Evolutionary conservation across 2,888 invertebrate species (phyloP), one percentile per base, ranked within the genome.

Genomic region (Ophraella communa): DNA sequence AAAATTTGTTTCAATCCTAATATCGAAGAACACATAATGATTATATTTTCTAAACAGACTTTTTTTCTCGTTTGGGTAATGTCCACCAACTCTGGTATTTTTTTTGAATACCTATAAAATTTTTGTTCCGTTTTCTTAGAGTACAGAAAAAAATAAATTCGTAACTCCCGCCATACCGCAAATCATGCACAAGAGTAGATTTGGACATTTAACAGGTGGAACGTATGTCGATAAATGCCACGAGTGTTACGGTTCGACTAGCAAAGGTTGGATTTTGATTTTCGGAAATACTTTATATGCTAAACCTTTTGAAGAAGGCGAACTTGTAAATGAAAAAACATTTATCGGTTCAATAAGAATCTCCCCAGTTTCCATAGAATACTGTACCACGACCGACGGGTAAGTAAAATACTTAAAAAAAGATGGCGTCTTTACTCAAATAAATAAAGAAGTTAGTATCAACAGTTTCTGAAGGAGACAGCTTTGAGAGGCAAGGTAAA

Each of bases 331-430:
- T 47, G 78, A 77, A 45, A 83, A 85, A 56, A 76, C 81, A 59
- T 87, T 80, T 62, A 78, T 86, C 2, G 87, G 87, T 71, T 80
- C 82, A 3, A 73, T 87, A 33, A 85, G 83, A 71, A 75, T 87
- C 11, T 69, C 71, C 76, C 80, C 80, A 30, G 72, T 72, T 42
- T 77, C 77, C 52, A 84, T 88, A 17, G 83, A 83, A 63, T 84
- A 83, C 24, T 84, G 88, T 11, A 83, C 82, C 57, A 83, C 81
- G 60, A 76, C 84, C 24, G 87, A 87, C 71, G 83, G 84, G 86
- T 87, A 71, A 80, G 82, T 74, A 54, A 4, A 7, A 14, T 11
- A n/a, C n/a, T 1, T 11, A n/a, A 11, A 33, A 10, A n/a, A 11
- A n/a, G n/a, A n/a, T n/a, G n/a, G n/a, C n/a, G n/a, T n/a, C n/a